Base-by-base conservation (phyloP, 2,888 invertebrate genomes). In the Drosophila mulleri region DNA sequence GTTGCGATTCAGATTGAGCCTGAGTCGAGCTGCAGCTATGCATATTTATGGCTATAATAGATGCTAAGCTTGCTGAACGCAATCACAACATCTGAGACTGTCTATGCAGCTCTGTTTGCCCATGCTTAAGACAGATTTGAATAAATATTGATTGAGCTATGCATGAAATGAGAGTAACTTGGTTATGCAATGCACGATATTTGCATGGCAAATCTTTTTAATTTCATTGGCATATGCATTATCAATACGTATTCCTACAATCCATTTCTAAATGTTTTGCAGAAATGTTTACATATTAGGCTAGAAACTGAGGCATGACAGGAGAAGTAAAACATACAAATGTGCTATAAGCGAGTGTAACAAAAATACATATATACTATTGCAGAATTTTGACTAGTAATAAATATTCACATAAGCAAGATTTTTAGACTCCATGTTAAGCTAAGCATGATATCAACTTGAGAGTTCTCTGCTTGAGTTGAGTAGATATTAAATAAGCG, bases 21-120 rank as follows among this genome's bases (percentile, higher is more conserved):
- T 14, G 29, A 47, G 41, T 26, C 23, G 16, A 59, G 37, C 23
- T 39, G 23, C 58, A 59, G 56, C 35, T 60, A 63, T 50, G 50
- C 20, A 32, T 32, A 62, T 32, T 54, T 54, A 41, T 41, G 54
- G 4, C 1, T 41, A 54, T 53, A 48, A 60, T 26, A 26, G 39
- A 39, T 35, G 16, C 8, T 45, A 26, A 23, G 45, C 45, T 23
- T 14, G 8, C 23, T 8, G 45, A 56, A 23, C 47, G 16, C 41
- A 44, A 32, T 50, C 56, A 11, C 56, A 57, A 32, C 59, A 32
- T 3, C 18, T 59, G 32, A 42, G 18, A 29, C 39, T 41, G 6
- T 41, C 2, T 50, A 16, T 39, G 1, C 35, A 47, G 16, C 32
- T 35, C 20, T 14, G 8, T 48, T 12, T 29, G 48, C 29, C 6